These are phyloP conservation scores for Hyposoter dolosus DNA, from an alignment of 2,888 invertebrate genomes.

Conservation along the genomic window DNA sequence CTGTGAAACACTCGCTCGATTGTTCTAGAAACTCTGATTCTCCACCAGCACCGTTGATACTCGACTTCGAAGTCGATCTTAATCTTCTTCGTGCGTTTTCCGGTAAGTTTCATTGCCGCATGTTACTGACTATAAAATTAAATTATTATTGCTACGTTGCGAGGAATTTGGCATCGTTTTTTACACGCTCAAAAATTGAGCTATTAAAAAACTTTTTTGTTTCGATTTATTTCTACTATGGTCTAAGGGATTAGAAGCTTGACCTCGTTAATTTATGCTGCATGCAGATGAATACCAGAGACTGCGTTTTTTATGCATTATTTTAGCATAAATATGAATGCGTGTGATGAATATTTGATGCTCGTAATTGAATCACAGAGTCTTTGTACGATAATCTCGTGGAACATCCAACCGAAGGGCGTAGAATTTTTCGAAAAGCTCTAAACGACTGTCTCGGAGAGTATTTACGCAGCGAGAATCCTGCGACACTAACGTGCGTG, in stretches of 20 bases:
- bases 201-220: too few relatives aligned
- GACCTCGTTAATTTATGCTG: neutral
- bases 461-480: constrained; percentile 26
- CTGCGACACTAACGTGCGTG: constrained; percentile 1
- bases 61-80: constrained; percentile 58
- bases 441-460: constrained; percentile 16
- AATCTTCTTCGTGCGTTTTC: constrained; percentile 47
- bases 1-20: constrained; percentile 22
- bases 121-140: too few relatives aligned
- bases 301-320: neutral
- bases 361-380: neutral
- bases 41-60: constrained; percentile 49
- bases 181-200: too few relatives aligned
- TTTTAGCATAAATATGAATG: neutral
- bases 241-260: neutral
- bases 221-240: neutral
- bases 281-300: neutral
- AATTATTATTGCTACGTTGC: too few relatives aligned
- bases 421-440: constrained; percentile 45
- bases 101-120: constrained; percentile 28
- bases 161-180: too few relatives aligned
- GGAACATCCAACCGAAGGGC: constrained; percentile 41
- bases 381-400: constrained; percentile 48
- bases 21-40: constrained; percentile 6
- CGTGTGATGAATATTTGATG: neutral